Base-by-base conservation (phyloP, 2,113 vertebrate genomes). In the Grallaria varia region DNA sequence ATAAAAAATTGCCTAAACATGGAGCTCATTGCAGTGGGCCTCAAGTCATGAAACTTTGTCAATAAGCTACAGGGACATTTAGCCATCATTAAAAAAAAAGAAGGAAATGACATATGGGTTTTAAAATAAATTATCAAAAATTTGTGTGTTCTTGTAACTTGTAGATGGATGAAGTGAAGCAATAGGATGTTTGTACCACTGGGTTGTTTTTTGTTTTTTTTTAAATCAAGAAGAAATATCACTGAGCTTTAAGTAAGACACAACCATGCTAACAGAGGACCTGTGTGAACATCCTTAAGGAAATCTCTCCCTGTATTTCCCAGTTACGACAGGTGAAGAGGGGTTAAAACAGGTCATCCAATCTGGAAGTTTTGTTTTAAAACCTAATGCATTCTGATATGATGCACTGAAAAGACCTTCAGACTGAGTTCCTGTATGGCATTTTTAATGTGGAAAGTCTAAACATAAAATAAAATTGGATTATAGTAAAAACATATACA, bases 161-260 rank as follows among this genome's bases (percentile, higher is more conserved):
- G 76, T 72, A 96, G 93, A 93, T 86, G 40, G 66, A 89, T 90
- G 69, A 66, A 93, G 33, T 95, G 87, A 95, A 97, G 92, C 52
- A 88, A 90, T 93, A 79, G 17, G 45, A 91, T 96, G 45, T 84
- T 97, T 95, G 64, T 75, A 73, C 10, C 40, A 12, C 12, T 55
- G 0, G 12, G 42, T 47, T 22, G 20, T 47, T 47, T 45, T 45
- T 47, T 84, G 47, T 44, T 45, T 89, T 89, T 94, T 72, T 52
- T 94, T 94, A 97, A 97, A 76, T 81, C 84, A 97, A 97, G 92
- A 86, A 97, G 88, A 96, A 97, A 82, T 96, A 68, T 24, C 63
- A 96, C 79, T 74, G 44, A 87, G 33, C 68, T 97, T 97, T 96
- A 80, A 89, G 62, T 44, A 91, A 89, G 94, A 91, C 53, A 69